Evolutionary conservation across 2,888 invertebrate genomes (phyloP), one percentile per base, ranked within the genome.

Genomic region (Euspilapteryx auroguttella): DNA sequence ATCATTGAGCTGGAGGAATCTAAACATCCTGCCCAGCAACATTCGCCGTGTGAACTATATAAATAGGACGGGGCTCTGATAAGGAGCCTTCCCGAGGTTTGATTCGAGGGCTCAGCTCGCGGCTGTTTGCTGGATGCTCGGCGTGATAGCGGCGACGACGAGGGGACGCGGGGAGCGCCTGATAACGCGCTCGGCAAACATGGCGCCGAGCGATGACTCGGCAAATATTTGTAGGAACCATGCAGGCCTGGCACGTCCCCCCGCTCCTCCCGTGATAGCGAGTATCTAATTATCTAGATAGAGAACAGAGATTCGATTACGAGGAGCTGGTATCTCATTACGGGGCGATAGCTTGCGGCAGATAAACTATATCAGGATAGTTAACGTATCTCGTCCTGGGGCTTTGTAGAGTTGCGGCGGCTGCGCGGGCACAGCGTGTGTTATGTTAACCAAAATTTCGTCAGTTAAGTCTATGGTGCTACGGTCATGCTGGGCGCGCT

Each of bases 201-300:
- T 36, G 34, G 29, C 53, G 45, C 37, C 43, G 45, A 46, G 52
- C 50, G 42, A n/a, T n/a, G n/a, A n/a, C 44, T 39, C 32, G 10
- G 49, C 55, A 49, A 66, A 66, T 63, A 63, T 65, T 66, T 55
- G 65, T 49, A 42, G 50, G 50, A 51, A 52, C 28, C 32, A n/a
- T n/a, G n/a, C n/a, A n/a, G 17, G 8, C 23, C 10, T 5, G 6
- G 23, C 23, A 5, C 10, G 4, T 9, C 8, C 24, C 4, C 12
- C 4, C 7, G 17, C 8, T 6, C 8, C 56, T 59, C 61, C 64
- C 64, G 50, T 45, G 69, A 66, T 69, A 69, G 41, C 42, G 43
- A 47, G 45, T 61, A 17, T 17, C 17, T 17, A 65, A 66, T 68
- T 69, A 69, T 71, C 69, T 65, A 68, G 69, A 69, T 49, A 58